phyloP scores from a whole-genome alignment of 30 jellyfish, hydroid and myxozoan genomes.

The Aurelia coerulea region DNA sequence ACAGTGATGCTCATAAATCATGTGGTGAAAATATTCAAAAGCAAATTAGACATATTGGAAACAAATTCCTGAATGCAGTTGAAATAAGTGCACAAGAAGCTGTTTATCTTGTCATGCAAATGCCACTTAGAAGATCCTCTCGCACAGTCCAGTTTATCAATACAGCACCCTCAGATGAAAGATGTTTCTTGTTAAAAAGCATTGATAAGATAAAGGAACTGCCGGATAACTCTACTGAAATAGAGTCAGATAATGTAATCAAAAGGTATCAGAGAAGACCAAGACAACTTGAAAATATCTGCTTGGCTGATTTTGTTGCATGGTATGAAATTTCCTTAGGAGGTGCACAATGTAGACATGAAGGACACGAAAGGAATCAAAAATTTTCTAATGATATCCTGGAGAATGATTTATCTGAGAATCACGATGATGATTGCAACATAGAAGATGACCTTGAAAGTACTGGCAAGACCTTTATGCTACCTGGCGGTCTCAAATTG shows the following conservation, averaged over 20 bases:
- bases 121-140: slow-evolving; percentile 44
- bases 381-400: too few species aligned
- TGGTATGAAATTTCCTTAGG: slow-evolving; percentile 1
- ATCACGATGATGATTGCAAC: too few species aligned
- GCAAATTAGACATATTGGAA: slow-evolving; percentile 36
- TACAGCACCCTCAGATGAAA: slow-evolving; percentile 16
- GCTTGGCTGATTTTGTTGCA: slow-evolving; percentile 45
- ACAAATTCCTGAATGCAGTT: slow-evolving; percentile 36
- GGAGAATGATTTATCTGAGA: too few species aligned
- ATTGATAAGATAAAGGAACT: not conserved
- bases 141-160: slow-evolving; percentile 31
- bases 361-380: too few species aligned
- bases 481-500: too few species aligned
- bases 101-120: slow-evolving; percentile 17
- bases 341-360: too few species aligned
- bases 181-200: slow-evolving; percentile 15
- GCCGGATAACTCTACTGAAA: slow-evolving; percentile 20
- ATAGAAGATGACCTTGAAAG: too few species aligned
- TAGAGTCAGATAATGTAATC: slow-evolving; percentile 23
- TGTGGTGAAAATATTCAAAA: not conserved
- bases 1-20: not conserved
- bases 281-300: slow-evolving; percentile 3
- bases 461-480: too few species aligned
- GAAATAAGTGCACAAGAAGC: slow-evolving; percentile 61
- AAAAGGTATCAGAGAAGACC: slow-evolving; percentile 45